Conservation (phyloP, 2,888 invertebrate species). For the Athetis lepigone region DNA sequence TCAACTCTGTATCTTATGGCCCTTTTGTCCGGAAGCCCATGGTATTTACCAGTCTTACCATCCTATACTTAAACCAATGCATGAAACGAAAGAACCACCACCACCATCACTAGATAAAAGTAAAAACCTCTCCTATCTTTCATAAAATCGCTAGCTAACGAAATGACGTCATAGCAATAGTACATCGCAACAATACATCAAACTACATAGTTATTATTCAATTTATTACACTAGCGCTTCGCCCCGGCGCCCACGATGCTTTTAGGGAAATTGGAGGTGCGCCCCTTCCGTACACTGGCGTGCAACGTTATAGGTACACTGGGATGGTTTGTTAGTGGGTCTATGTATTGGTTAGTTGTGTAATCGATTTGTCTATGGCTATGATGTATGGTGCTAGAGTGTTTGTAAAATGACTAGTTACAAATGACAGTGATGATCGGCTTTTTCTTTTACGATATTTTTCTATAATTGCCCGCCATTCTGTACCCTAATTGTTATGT, state of each 20-base stretch:
- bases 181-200: constrained; percentile 53
- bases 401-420: background rate
- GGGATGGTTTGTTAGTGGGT: constrained; percentile 19
- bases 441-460: too few species aligned
- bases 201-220: constrained; percentile 56
- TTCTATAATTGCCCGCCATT: too few species aligned
- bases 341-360: constrained; percentile 25
- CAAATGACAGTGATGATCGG: background rate
- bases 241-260: constrained; percentile 51
- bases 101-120: too few species aligned
- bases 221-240: constrained; percentile 59
- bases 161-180: constrained; percentile 28
- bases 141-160: constrained; percentile 1
- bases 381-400: background rate
- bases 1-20: too few species aligned
- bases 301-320: constrained; percentile 27
- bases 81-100: background rate
- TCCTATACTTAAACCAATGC: background rate
- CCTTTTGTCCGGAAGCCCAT: too few species aligned
- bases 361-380: background rate
- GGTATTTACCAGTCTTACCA: too few species aligned
- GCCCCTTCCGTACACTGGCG: constrained; percentile 53
- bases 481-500: too few species aligned
- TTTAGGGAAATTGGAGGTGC: constrained; percentile 65
- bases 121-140: too few species aligned